A percentile compares a stretch with the other conserved stretches of the same genome.
Conservation (phyloP, 2,797 vertebrate species). For the Phoxinus dragarum region DNA sequence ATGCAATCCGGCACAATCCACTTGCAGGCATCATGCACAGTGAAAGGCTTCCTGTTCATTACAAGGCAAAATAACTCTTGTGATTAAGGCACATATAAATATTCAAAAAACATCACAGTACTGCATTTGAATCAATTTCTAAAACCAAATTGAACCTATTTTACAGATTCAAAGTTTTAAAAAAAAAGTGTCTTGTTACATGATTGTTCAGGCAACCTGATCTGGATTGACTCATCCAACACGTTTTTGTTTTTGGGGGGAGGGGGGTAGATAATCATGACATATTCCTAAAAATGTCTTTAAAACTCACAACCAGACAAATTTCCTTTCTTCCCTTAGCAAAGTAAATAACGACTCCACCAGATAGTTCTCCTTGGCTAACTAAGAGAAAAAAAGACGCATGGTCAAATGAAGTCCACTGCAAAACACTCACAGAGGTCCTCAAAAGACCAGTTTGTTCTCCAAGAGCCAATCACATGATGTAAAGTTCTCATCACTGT, state of each 20-base stretch:
- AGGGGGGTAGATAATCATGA: neutral
- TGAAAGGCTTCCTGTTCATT: slow-evolving; percentile 14
- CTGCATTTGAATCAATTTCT: neutral
- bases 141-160: slow-evolving; percentile 4
- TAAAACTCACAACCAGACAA: neutral
- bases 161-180: neutral
- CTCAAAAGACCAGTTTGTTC: slow-evolving; percentile 20
- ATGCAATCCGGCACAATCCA: neutral
- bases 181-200: neutral
- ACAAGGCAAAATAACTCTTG: neutral
- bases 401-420: slow-evolving; percentile 1
- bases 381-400: neutral
- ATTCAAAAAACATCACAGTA: slow-evolving; percentile 12
- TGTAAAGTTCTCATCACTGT: neutral
- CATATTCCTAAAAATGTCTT: slow-evolving; percentile 2
- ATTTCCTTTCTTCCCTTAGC: neutral
- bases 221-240: neutral
- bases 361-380: slow-evolving; percentile 10
- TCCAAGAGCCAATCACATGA: neutral
- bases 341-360: neutral
- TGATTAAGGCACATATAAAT: slow-evolving; percentile 30
- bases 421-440: neutral
- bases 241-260: neutral
- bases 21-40: neutral
- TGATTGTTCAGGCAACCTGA: slow-evolving; percentile 33